phyloP scores from a whole-genome alignment of 1,140 invertebrate genomes.

The Phymorhynchus buccinoides region DNA sequence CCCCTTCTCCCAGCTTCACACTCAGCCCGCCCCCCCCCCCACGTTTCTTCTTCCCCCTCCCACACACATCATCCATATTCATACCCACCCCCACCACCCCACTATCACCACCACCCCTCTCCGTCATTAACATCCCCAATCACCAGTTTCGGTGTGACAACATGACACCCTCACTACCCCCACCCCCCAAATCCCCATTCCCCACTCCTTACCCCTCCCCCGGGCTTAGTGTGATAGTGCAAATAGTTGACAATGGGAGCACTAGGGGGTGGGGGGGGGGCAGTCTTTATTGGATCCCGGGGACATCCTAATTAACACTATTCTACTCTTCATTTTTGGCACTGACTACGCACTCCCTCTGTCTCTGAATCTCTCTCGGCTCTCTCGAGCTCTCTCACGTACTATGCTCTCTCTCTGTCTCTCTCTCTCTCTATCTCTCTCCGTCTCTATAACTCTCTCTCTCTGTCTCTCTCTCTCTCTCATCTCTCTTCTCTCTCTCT shows the following conservation, averaged over 20 bases:
- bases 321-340: no score
- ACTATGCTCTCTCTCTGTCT: not conserved
- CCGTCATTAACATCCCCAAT: no score
- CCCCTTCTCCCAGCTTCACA: not conserved
- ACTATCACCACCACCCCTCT: not conserved
- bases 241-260: no score
- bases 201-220: no score
- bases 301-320: no score
- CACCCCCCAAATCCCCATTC: no score
- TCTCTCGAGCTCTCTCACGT: not conserved
- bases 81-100: not conserved
- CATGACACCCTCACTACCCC: no score
- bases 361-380: not conserved
- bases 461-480: not conserved
- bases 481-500: not conserved
- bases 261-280: no score
- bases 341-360: no score
- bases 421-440: not conserved
- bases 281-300: no score
- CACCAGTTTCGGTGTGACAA: no score
- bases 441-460: not conserved
- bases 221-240: no score
- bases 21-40: not conserved
- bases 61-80: conserved; percentile 6
- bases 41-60: not conserved